Evolutionary conservation across 2,797 vertebrate species (phyloP).

Genomic region (Natrix natrix): DNA sequence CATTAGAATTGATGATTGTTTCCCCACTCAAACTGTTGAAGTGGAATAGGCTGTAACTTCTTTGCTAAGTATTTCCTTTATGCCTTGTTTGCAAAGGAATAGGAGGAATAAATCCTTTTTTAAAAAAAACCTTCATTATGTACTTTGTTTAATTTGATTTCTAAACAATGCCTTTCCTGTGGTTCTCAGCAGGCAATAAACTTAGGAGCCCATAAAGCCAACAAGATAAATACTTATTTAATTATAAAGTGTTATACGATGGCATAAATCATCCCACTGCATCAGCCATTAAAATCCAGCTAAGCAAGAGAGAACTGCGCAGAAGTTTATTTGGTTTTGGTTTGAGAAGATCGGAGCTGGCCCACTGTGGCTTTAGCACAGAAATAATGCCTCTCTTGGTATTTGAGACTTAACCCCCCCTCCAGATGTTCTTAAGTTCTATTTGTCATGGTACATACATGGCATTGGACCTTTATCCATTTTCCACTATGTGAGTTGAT

Average conservation of each 20-base stretch:
- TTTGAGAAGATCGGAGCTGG: neutral
- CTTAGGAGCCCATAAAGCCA: neutral
- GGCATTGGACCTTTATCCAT: neutral
- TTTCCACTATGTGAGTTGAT: neutral
- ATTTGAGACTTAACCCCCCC: neutral
- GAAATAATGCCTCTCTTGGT: neutral
- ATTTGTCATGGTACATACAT: neutral
- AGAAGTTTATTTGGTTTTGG: neutral
- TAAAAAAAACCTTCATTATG: neutral
- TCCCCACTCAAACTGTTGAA: neutral
- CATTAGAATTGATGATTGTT: neutral
- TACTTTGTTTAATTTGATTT: neutral
- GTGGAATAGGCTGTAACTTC: neutral
- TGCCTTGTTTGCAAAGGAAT: neutral
- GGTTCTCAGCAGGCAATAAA: neutral
- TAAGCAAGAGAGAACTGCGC: neutral
- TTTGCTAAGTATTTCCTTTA: neutral
- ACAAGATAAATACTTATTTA: slow-evolving; percentile 1
- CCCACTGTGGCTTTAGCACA: neutral
- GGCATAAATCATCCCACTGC: neutral
- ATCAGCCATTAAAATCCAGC: neutral
- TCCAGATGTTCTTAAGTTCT: neutral
- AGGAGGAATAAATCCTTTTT: neutral
- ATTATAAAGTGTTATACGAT: neutral
- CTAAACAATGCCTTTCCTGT: neutral